phyloP scores from a whole-genome alignment of 2,888 invertebrate species.

The Gryllus longicercus region DNA sequence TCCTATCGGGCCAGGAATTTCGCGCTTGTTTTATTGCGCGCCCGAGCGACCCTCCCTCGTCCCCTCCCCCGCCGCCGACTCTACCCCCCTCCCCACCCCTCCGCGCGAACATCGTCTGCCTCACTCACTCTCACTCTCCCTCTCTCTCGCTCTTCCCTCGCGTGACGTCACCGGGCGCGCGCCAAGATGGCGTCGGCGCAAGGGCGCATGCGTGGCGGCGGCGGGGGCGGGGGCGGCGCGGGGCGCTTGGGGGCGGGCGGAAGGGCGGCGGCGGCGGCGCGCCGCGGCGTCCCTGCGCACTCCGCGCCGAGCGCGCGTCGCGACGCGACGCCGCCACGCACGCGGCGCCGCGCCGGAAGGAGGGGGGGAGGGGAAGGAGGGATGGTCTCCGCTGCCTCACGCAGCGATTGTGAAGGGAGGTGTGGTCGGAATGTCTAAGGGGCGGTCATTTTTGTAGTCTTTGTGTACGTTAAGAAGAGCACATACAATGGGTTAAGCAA shows the following conservation, averaged over 20 bases:
- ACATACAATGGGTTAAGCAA: too few species aligned
- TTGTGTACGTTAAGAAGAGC: too few species aligned
- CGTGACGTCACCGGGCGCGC: too few species aligned
- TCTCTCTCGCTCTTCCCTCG: too few species aligned
- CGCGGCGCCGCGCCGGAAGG: not conserved
- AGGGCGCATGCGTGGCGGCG: not conserved
- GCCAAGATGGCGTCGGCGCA: not conserved
- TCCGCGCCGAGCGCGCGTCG: not conserved
- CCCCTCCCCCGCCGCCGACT: not conserved
- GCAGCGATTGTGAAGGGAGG: not conserved
- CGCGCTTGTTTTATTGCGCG: not conserved
- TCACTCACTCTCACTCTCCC: too few species aligned
- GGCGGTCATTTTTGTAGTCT: too few species aligned
- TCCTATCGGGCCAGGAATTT: too few species aligned
- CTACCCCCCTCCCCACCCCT: not conserved
- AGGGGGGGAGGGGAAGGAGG: not conserved
- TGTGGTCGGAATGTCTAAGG: too few species aligned
- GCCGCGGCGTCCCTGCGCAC: not conserved
- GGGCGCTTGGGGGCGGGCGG: not conserved
- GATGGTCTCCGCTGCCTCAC: not conserved
- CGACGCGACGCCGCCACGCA: not conserved
- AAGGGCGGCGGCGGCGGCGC: not conserved
- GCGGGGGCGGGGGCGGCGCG: not conserved
- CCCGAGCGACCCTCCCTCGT: not conserved
- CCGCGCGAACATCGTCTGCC: not conserved